A percentile compares a stretch with the other conserved stretches of the same genome.
These are phyloP conservation scores for Eulimnadia texana DNA, from an alignment of 1,140 invertebrate genomes.

Conservation along the genomic window DNA sequence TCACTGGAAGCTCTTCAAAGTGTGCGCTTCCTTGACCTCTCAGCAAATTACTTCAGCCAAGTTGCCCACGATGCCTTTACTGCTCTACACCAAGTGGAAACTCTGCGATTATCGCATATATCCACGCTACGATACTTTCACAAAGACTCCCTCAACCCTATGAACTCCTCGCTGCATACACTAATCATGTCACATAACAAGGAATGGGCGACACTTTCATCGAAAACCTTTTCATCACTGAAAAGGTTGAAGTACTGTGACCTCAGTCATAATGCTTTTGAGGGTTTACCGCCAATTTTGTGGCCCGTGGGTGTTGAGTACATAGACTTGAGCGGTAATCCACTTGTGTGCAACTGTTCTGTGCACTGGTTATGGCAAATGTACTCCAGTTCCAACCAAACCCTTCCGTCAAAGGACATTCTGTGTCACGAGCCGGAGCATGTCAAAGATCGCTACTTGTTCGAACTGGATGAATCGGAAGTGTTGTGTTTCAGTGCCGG, in stretches of 20 bases:
- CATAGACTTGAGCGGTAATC: constrained; percentile 54
- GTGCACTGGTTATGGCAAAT: constrained; percentile 70
- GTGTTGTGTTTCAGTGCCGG: constrained; percentile 8
- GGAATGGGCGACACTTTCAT: constrained; percentile 5
- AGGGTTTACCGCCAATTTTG: constrained; percentile 36
- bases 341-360: constrained; percentile 72
- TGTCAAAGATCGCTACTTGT: constrained; percentile 4
- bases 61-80: constrained; percentile 51
- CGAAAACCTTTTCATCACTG: constrained; percentile 12
- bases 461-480: constrained; percentile 10
- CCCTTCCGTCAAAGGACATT: constrained; percentile 3
- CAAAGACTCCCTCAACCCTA: constrained; percentile 6
- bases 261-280: constrained; percentile 62
- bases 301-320: constrained; percentile 19
- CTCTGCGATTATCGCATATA: constrained; percentile 17
- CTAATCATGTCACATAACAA: constrained; percentile 13
- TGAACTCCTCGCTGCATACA: constrained; percentile 18
- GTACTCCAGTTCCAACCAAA: neutral
- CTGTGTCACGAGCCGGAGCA: constrained; percentile 1
- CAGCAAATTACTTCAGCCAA: constrained; percentile 53
- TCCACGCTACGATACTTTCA: constrained; percentile 12
- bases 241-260: constrained; percentile 50
- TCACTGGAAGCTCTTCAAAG: neutral
- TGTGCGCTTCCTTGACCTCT: constrained; percentile 25
- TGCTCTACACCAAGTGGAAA: constrained; percentile 33